phyloP scores from a whole-genome alignment of 2,797 vertebrate species.

The Sebastes steindachneri region DNA sequence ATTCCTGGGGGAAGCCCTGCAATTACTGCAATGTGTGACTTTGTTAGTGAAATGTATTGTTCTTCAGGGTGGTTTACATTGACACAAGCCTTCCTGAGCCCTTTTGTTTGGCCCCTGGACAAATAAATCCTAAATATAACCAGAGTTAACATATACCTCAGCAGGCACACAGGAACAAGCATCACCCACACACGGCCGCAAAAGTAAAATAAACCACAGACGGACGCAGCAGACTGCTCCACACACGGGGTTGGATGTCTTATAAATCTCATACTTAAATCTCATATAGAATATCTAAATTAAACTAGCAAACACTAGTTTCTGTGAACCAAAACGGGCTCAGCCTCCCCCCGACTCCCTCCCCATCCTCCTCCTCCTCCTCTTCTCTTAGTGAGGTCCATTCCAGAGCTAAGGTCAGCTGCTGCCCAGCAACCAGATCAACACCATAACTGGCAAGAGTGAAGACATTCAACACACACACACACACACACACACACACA shows the following conservation, averaged over 20 bases:
- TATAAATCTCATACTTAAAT: not conserved
- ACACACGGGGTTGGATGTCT: not conserved
- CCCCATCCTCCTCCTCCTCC: not conserved
- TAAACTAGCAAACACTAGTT: slow-evolving; percentile 4
- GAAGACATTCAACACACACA: slow-evolving; percentile 32
- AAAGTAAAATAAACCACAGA: not conserved
- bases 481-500: slow-evolving; percentile 4
- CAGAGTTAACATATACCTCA: not conserved
- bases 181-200: not conserved
- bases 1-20: slow-evolving; percentile 24
- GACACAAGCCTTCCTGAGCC: not conserved
- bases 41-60: slow-evolving; percentile 9
- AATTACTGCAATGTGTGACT: not conserved
- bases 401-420: slow-evolving; percentile 54
- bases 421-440: slow-evolving; percentile 73
- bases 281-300: not conserved
- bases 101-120: slow-evolving; percentile 14
- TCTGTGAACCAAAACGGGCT: slow-evolving; percentile 32
- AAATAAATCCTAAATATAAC: slow-evolving; percentile 51
- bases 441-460: slow-evolving; percentile 55
- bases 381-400: slow-evolving; percentile 35
- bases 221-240: not conserved
- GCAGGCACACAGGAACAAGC: slow-evolving; percentile 12
- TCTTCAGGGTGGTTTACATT: slow-evolving; percentile 5
- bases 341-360: not conserved